A percentile compares a stretch with the other conserved stretches of the same genome.
phyloP scores from a whole-genome alignment of 1,140 invertebrate species.

The Eciton burchellii region DNA sequence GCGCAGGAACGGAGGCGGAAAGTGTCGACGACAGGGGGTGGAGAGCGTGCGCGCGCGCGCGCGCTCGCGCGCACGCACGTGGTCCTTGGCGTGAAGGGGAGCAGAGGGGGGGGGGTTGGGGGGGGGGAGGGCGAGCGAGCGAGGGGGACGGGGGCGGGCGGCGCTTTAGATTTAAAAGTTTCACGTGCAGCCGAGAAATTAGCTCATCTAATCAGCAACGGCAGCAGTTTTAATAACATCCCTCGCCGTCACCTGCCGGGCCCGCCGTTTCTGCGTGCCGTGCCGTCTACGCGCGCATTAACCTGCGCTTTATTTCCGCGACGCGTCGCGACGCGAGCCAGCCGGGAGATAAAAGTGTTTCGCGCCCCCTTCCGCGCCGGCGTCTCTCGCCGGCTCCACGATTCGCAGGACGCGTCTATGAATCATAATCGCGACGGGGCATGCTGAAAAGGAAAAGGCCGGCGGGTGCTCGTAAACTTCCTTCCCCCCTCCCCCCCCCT shows the following conservation, averaged over 20 bases:
- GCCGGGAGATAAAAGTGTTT: slow-evolving; percentile 38
- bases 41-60: not conserved
- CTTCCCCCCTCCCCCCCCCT: not conserved
- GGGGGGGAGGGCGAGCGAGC: too few species aligned
- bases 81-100: slow-evolving; percentile 8
- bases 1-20: not conserved
- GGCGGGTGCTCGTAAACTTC: slow-evolving; percentile 65
- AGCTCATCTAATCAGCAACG: slow-evolving; percentile 70
- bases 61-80: slow-evolving; percentile 3
- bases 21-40: not conserved
- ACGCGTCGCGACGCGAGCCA: slow-evolving; percentile 49
- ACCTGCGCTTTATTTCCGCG: slow-evolving; percentile 66
- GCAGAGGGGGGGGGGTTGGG: too few species aligned
- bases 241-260: slow-evolving; percentile 2
- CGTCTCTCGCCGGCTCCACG: slow-evolving; percentile 30
- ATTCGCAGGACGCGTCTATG: slow-evolving; percentile 69
- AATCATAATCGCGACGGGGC: slow-evolving; percentile 61
- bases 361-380: slow-evolving; percentile 14
- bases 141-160: too few species aligned
- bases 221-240: slow-evolving; percentile 56
- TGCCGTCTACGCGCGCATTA: slow-evolving; percentile 34
- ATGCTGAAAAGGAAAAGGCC: slow-evolving; percentile 18
- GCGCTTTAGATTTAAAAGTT: slow-evolving; percentile 74
- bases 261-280: not conserved
- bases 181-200: slow-evolving; percentile 66